phyloP scores from a whole-genome alignment of 2,888 invertebrate genomes.

The Trisateles emortualis region DNA sequence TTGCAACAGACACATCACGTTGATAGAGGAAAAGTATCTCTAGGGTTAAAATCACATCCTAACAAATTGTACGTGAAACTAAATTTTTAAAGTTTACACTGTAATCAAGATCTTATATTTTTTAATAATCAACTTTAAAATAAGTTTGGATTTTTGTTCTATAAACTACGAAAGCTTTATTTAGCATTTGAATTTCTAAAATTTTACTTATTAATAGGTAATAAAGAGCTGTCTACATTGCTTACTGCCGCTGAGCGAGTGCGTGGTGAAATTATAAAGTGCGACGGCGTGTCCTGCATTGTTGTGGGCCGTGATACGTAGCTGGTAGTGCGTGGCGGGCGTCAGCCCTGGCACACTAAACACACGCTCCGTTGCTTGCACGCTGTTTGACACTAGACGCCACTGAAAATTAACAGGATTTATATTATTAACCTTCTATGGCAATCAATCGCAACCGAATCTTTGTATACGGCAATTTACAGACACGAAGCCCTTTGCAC shows the following conservation, averaged over 20 bases:
- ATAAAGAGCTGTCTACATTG: slow-evolving; percentile 29
- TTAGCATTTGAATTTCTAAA: too few relatives aligned
- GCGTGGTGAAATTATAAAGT: slow-evolving; percentile 94
- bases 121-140: too few relatives aligned
- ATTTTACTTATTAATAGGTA: not conserved
- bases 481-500: too few relatives aligned
- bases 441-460: too few relatives aligned
- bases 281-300: slow-evolving; percentile 95
- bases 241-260: slow-evolving; percentile 92
- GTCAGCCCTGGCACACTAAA: slow-evolving; percentile 92
- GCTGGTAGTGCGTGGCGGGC: slow-evolving; percentile 91
- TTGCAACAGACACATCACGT: not conserved
- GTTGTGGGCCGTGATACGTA: slow-evolving; percentile 93
- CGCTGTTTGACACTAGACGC: slow-evolving; percentile 93
- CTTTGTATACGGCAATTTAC: too few relatives aligned
- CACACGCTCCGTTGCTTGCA: slow-evolving; percentile 93
- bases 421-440: too few relatives aligned
- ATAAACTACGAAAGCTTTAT: too few relatives aligned
- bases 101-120: too few relatives aligned
- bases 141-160: too few relatives aligned
- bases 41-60: too few relatives aligned
- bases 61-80: too few relatives aligned
- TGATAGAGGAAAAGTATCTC: not conserved
- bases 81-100: too few relatives aligned
- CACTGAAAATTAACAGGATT: slow-evolving; percentile 79